These are phyloP conservation scores for Capreolus pygargus DNA, from an alignment of 2,113 vertebrate genomes.

Conservation along the genomic window DNA sequence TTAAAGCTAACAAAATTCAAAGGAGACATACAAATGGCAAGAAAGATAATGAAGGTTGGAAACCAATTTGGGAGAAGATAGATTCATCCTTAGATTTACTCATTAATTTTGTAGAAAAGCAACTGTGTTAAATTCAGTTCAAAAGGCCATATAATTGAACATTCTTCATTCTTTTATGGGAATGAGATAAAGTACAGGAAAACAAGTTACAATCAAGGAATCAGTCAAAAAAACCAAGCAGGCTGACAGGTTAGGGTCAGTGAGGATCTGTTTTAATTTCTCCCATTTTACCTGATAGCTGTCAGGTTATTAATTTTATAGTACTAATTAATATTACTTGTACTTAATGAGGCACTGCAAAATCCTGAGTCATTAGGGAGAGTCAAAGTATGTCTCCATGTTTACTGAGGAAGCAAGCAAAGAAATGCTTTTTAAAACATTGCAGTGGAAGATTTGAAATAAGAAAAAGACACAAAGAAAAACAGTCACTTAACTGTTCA, in stretches of 20 bases:
- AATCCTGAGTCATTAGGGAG: constrained; percentile 34
- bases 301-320: constrained; percentile 39
- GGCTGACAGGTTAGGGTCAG: not conserved
- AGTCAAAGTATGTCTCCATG: not conserved
- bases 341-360: constrained; percentile 24
- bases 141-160: not conserved
- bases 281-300: constrained; percentile 34
- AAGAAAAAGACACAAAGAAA: not conserved
- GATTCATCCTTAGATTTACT: constrained; percentile 27
- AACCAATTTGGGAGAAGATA: constrained; percentile 38
- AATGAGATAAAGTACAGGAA: not conserved
- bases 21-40: constrained; percentile 15
- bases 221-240: not conserved
- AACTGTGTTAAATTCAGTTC: constrained; percentile 23
- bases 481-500: not conserved
- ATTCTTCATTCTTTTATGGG: constrained; percentile 9
- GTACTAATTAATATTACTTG: constrained; percentile 46
- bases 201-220: constrained; percentile 30
- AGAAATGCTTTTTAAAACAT: not conserved
- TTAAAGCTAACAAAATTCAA: constrained; percentile 41
- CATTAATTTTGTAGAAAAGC: constrained; percentile 47
- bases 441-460: not conserved
- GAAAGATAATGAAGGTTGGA: constrained; percentile 23
- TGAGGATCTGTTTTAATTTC: not conserved
- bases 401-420: constrained; percentile 39